A percentile compares a stretch with the other conserved stretches of the same genome.
Evolutionary conservation across 2,113 vertebrate species (phyloP).

Genomic region (Alces alces): DNA sequence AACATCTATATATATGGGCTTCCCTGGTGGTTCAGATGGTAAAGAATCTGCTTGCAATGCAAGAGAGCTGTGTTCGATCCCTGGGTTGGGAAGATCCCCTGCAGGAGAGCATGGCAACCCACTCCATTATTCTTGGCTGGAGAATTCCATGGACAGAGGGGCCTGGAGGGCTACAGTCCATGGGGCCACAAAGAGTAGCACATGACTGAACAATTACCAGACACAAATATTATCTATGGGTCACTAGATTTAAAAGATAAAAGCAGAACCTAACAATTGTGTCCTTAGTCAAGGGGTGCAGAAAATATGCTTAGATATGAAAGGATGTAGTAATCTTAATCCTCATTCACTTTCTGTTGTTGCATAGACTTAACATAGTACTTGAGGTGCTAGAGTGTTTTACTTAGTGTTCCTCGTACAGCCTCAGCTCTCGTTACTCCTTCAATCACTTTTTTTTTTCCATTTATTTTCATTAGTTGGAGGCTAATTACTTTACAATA

Average conservation of each 20-base stretch:
- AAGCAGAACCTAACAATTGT: background rate
- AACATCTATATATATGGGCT: background rate
- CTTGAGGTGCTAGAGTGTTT: background rate
- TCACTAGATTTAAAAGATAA: background rate
- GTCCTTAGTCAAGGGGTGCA: background rate
- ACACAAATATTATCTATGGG: background rate
- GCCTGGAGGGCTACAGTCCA: background rate
- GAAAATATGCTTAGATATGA: background rate
- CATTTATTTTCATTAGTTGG: no score
- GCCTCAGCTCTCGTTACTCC: background rate
- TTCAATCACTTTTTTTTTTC: background rate
- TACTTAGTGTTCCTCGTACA: background rate
- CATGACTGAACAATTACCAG: background rate
- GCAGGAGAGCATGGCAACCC: background rate
- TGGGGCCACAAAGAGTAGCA: background rate
- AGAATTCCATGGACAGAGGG: background rate
- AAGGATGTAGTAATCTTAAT: background rate
- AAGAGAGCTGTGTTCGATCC: background rate
- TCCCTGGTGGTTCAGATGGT: background rate
- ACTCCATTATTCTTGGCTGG: background rate
- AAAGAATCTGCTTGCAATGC: background rate
- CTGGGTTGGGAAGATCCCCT: background rate
- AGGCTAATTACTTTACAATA: no score
- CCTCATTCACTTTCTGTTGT: background rate
- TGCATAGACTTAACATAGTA: background rate